Conservation (phyloP, 2,797 vertebrate genomes). For the Falco rusticolus region DNA sequence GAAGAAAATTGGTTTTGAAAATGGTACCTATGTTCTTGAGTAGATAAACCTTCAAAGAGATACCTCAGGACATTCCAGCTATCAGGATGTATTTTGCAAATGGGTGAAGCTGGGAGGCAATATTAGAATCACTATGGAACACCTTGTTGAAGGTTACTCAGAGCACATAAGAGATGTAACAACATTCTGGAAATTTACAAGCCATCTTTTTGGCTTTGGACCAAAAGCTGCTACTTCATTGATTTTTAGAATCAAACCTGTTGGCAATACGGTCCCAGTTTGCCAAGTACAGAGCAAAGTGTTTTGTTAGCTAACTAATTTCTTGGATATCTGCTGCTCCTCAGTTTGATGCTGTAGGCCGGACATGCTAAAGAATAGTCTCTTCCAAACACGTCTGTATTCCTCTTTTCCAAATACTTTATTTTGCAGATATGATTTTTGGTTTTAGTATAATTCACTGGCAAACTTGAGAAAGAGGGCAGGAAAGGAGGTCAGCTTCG, state of each 20-base stretch:
- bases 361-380: background rate
- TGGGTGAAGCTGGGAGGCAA: background rate
- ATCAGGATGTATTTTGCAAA: background rate
- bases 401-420: background rate
- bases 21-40: background rate
- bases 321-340: background rate
- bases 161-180: background rate
- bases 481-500: background rate
- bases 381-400: background rate
- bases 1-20: background rate
- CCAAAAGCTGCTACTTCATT: background rate
- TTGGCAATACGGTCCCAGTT: background rate
- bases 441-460: background rate
- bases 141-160: background rate
- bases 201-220: background rate
- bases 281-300: background rate
- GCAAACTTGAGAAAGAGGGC: background rate
- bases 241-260: background rate
- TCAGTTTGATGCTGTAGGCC: background rate
- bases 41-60: background rate
- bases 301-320: background rate
- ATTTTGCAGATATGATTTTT: background rate
- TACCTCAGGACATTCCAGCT: background rate
- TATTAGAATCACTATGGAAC: background rate
- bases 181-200: background rate